A percentile compares a stretch with the other conserved stretches of the same genome.
Evolutionary conservation across 2,797 vertebrate species (phyloP).

Genomic region (Aythya fuligula): DNA sequence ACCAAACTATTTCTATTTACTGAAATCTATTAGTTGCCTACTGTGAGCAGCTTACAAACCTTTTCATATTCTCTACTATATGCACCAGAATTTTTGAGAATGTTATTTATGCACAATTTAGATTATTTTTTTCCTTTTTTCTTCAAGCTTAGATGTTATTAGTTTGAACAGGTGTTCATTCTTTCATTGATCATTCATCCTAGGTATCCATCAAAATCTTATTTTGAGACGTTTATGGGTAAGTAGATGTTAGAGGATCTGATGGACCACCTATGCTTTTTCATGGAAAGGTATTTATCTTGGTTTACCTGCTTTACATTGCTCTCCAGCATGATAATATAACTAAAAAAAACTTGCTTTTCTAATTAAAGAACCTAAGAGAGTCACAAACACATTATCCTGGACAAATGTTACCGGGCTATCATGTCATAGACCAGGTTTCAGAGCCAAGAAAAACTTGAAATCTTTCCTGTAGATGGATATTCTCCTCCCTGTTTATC

Average conservation of each 20-base stretch:
- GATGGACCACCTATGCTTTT: not conserved
- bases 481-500: not conserved
- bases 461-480: not conserved
- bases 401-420: not conserved
- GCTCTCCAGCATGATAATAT: not conserved
- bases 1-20: not conserved
- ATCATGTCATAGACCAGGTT: not conserved
- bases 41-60: not conserved
- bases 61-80: not conserved
- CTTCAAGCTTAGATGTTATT: not conserved
- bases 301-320: not conserved
- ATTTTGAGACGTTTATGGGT: not conserved
- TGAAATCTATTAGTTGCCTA: not conserved
- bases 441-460: not conserved
- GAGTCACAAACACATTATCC: not conserved
- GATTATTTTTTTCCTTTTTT: not conserved
- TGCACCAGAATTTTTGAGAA: not conserved
- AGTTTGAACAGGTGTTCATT: not conserved
- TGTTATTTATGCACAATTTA: not conserved
- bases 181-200: not conserved
- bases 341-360: not conserved
- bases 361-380: not conserved
- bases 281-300: not conserved
- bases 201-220: not conserved
- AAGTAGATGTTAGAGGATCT: not conserved